Evolutionary conservation across 2,113 vertebrate species (phyloP), one percentile per base, ranked within the genome.

Genomic region (Brachyhypopomus gauderio): DNA sequence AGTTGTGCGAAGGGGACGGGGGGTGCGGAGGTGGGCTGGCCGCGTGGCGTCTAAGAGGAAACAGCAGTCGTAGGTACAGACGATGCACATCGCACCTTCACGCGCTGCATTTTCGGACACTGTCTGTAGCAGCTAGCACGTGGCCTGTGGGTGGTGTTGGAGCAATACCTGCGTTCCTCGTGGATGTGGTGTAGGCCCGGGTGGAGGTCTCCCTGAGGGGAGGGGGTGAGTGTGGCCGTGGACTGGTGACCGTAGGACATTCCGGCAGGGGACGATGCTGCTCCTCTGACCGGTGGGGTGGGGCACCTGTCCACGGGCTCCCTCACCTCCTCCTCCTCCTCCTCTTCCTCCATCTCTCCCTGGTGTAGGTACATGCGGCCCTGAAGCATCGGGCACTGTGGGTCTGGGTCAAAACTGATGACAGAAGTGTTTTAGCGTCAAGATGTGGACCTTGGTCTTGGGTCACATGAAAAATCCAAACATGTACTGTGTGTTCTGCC

Each of bases 171-270:
- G 88, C 96, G 94, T 22, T 81, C 79, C 71, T 99, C 97, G 3
- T 95, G 90, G 5, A 87, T 93, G 88, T 93, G 93, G 81, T 97
- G 95, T 1, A 94, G 91, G 89, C 95, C 97, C 97, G 45, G 97
- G 96, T 96, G 95, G 80, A 97, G 95, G 56, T 99, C 98, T 58
- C 99, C 98, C 87, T 98, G 98, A 0, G 97, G 97, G 20, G 98
- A 98, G 2, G 97, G 97, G 1, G 98, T 97, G 75, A 99, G 95
- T 0, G 98, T 98, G 87, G 97, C 97, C 6, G 97, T 98, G 83
- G 98, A 98, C 88, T 99, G 97, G 87, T 99, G 97, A 83, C 97
- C 99, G 48, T 99, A 99, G 76, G 97, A 99, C 59, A 98, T 96
- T 0, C 97, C 97, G 0, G 97, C 97, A 16, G 97, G 97, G 41